Base-by-base conservation (phyloP, 1,140 invertebrate genomes). In the silkworm (Bombyx mori) region DNA sequence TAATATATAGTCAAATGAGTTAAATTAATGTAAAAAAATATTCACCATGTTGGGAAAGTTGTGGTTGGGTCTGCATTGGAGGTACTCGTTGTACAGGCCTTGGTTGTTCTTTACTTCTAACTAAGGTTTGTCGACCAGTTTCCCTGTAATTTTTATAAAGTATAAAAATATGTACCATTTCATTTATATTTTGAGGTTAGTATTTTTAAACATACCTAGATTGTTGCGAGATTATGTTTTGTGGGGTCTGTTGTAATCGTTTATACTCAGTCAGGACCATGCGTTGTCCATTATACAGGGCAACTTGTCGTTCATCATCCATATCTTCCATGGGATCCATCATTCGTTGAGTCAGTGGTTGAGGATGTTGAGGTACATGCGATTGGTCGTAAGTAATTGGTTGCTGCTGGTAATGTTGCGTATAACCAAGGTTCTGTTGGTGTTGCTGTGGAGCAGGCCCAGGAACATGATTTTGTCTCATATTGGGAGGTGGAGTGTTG, bases 261-360 rank as follows among this genome's bases (percentile, higher is more conserved):
- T 80, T 86, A 56, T 79, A 88, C 53, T 89, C 86, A 0, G 81
- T 82, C 26, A 88, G 54, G 6, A 82, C 79, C 8, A 89, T 78
- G 55, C 80, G 76, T 55, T 87, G 82, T 8, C 88, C 88, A 54
- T 78, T 88, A 1, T 63, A 62, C 10, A 88, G 63, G 1, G 85
- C 82, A 44, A 86, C 62, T 60, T 84, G 83, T 47, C 76, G 61
- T 48, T 87, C 85, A 45, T 88, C 83, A 7, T 86, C 85, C 3
- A 66, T 59, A 50, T 71, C 75, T 42, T 83, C 77, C 26, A 35
- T 35, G 0, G 73, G 63, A 18, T 86, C 82, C 74, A 81, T 72
- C 48, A 82, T 56, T 10, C 82, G 60, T 52, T 86, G 81, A 8
- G 68, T 71, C 18, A 79, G 67, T 10, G 74, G 68, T 8, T 72